These are phyloP conservation scores for Semotilus atromaculatus DNA, from an alignment of 2,797 vertebrate species.

Conservation along the genomic window DNA sequence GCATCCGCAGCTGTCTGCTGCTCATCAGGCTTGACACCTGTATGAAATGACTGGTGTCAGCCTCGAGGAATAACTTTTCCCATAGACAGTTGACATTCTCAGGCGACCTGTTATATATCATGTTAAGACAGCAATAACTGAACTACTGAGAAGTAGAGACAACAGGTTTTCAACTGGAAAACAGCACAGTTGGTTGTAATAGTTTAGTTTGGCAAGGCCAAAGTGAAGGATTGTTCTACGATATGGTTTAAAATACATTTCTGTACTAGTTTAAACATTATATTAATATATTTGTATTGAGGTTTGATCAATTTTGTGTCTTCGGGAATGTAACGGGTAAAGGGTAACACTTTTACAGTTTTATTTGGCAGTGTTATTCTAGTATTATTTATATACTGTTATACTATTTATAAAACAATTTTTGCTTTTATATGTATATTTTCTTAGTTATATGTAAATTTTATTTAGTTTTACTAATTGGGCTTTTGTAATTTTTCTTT, in stretches of 20 bases:
- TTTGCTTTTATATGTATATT: too few relatives aligned
- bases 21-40: constrained; percentile 37
- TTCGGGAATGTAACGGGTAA: background rate
- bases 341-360: background rate
- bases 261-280: too few relatives aligned
- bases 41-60: constrained; percentile 26
- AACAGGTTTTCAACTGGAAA: background rate
- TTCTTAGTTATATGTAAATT: background rate
- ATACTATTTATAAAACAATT: background rate
- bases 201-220: background rate
- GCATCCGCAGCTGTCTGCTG: constrained; percentile 32
- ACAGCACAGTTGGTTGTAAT: background rate
- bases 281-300: background rate
- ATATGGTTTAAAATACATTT: background rate
- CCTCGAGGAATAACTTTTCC: constrained; percentile 24
- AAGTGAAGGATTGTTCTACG: background rate
- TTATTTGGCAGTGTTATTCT: background rate
- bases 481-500: too few relatives aligned
- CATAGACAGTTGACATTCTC: background rate
- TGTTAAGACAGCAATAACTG: constrained; percentile 18
- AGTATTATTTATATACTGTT: background rate
- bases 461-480: background rate
- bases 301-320: background rate
- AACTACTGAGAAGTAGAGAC: constrained; percentile 20
- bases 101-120: background rate